Base-by-base conservation (phyloP, 1,140 invertebrate genomes). In the Steinernema feltiae region DNA sequence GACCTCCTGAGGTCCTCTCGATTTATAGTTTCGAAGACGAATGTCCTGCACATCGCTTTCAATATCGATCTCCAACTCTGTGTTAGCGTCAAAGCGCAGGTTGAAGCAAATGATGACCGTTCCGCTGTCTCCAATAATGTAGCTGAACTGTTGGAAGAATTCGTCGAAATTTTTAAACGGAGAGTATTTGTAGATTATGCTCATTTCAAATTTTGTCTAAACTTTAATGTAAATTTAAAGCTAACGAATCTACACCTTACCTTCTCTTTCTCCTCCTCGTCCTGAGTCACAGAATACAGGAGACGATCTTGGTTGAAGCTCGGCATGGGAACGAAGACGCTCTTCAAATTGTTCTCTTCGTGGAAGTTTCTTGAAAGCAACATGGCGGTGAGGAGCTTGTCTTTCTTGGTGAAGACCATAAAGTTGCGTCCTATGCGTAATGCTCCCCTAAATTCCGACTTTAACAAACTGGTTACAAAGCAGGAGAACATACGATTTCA, bases 41-140 rank as follows among this genome's bases (percentile, higher is more conserved):
- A 63, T 63, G 24, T 63, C 53, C 24, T 63, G 7, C 53, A 63
- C 7, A 21, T 63, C 24, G 15, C 15, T 27, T 7, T 63, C 53
- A 63, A 63, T 7, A 21, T 63, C 53, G 7, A 63, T 63, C 24
- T 63, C 53, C 12, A 63, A 21, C 12, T 27, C 15, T 12, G 7
- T 21, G 3, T 12, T 63, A 15, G 7, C 53, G 24, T 15, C 24
- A 7, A 3, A 7, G 2, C 53, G 12, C 53, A 63, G 24, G 53
- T 63, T 63, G 53, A 17, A 63, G 24, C 53, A 63, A 63, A 63
- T 27, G 53, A 63, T 63, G 53, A 63, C 12, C 15, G 53, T 63
- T 63, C 53, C 53, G 15, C 7, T 63, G 7, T 63, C 53, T 7
- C 15, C 24, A 7, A 63, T 15, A 21, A 63, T 63, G 24, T 63